These are phyloP conservation scores for Cottus gobio DNA, from an alignment of 2,113 vertebrate genomes.

Conservation along the genomic window DNA sequence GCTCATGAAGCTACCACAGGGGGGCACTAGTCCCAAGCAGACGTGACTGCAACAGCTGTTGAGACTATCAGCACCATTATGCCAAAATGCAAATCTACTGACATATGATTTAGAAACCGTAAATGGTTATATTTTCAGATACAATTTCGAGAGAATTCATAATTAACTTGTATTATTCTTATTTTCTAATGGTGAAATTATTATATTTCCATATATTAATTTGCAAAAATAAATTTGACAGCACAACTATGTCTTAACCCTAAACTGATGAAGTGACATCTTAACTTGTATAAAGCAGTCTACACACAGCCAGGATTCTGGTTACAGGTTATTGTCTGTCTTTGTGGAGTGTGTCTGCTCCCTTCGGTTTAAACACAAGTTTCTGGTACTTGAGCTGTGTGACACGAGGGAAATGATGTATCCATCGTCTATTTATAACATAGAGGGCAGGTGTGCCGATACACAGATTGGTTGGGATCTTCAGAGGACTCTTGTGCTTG, in stretches of 20 bases:
- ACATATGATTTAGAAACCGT: background rate
- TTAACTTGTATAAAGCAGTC: background rate
- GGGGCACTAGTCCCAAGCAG: background rate
- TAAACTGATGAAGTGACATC: background rate
- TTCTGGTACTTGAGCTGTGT: conserved; percentile 50
- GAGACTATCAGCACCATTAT: background rate
- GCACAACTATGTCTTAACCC: background rate
- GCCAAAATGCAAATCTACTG: background rate
- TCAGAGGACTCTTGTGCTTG: conserved; percentile 30
- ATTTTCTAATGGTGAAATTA: background rate
- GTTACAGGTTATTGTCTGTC: background rate
- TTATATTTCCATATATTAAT: background rate
- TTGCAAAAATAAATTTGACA: background rate
- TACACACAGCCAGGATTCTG: background rate
- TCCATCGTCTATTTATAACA: conserved; percentile 70
- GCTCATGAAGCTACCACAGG: conserved; percentile 17
- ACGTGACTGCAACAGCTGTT: background rate
- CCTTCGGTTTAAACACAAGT: conserved; percentile 55
- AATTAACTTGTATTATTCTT: background rate
- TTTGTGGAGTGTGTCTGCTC: conserved; percentile 41
- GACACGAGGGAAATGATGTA: conserved; percentile 56
- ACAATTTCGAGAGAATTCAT: background rate
- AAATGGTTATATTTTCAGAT: background rate
- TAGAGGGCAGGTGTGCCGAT: conserved; percentile 55
- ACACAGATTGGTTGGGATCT: conserved; percentile 46